Base-by-base conservation (phyloP, 2,113 vertebrate species). In the Epinephelus fuscoguttatus region DNA sequence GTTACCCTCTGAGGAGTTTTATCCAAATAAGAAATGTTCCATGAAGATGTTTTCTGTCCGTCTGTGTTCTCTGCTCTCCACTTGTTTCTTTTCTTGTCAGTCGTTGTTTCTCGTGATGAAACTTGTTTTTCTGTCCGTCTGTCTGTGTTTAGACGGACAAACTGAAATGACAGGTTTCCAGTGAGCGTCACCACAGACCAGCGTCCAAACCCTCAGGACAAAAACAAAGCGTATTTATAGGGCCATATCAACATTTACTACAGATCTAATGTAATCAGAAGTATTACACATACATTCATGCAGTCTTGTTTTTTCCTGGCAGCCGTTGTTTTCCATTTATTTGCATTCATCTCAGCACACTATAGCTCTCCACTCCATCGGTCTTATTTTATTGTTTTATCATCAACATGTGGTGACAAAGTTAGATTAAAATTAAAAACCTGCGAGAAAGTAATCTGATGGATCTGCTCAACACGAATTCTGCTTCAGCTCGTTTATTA, bases 1-100 rank as follows among this genome's bases (percentile, higher is more conserved):
- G 70, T 47, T 59, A 62, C 59, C 60, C 87, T 81, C 82, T 19
- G 59, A 78, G 82, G 79, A n/a, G 11, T 80, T 85, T 81, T 84
- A 78, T 88, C 79, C 74, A 78, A 85, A 85, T 88, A 85, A 79
- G 70, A 82, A 85, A 78, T 67, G 69, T 81, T 84, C 82, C 82
- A 75, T 40, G 63, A 81, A 78, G 63, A 61, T 67, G 82, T 78
- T 82, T 84, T 78, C 63, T 70, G 78, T 78, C 27, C 60, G 64
- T 78, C 67, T 77, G 47, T 40, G 19, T 68, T 62, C 15, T 42
- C 37, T 25, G 15, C 8, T 13, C 23, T 63, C 6, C 4, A 6
- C 0, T 5, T 55, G 5, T 45, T 45, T 18, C 19, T 55, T 19
- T 21, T 30, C 4, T 18, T 40, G 17, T 49, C 23, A 23, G 7